Conservation (phyloP, 2,888 invertebrate genomes). For the Pammene aurita region DNA sequence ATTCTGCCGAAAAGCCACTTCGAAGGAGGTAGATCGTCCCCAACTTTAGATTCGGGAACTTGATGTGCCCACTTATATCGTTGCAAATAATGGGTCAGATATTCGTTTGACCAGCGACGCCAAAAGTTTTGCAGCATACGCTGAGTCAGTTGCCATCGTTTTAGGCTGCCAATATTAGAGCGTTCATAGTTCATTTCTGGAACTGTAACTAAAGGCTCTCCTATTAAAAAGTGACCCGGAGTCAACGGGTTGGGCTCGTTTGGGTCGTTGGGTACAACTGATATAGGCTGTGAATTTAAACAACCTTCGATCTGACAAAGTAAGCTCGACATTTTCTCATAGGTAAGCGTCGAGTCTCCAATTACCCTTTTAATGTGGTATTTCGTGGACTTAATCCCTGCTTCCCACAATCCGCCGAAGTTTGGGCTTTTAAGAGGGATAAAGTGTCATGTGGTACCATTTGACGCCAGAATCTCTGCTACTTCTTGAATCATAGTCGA, state of each 20-base stretch:
- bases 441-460: conserved; percentile 42
- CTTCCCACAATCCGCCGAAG: conserved; percentile 35
- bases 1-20: conserved; percentile 14
- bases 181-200: too few species aligned
- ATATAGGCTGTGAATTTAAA: too few species aligned
- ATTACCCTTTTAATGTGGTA: conserved; percentile 39
- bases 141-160: too few species aligned
- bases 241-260: too few species aligned
- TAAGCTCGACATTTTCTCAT: conserved; percentile 31
- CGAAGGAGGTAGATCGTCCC: conserved; percentile 9
- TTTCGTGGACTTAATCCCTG: conserved; percentile 40
- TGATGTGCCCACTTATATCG: conserved; percentile 18
- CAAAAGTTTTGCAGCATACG: too few species aligned
- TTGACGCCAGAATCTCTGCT: background rate
- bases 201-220: conserved; percentile 38
- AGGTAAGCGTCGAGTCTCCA: conserved; percentile 32
- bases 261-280: too few species aligned
- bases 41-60: background rate
- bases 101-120: too few species aligned
- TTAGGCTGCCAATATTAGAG: too few species aligned
- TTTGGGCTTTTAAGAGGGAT: too few species aligned
- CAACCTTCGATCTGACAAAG: too few species aligned
- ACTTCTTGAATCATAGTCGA: background rate
- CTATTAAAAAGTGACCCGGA: conserved; percentile 47
- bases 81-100: background rate